Conservation (phyloP, 2,888 invertebrate species). For the Biston betularia region DNA sequence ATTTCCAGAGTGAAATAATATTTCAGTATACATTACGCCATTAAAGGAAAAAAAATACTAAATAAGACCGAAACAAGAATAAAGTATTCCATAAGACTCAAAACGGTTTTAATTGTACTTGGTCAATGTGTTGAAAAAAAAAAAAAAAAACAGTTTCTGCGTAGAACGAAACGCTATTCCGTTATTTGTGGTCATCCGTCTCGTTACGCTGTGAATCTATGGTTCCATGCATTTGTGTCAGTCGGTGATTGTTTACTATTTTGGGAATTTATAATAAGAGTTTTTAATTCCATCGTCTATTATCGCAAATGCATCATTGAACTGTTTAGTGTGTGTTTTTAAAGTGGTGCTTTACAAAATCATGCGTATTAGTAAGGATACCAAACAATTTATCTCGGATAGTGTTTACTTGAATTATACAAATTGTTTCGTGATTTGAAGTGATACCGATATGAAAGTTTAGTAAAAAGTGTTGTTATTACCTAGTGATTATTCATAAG, state of each 20-base stretch:
- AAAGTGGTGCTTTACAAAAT: slow-evolving; percentile 38
- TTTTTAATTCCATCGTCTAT: slow-evolving; percentile 48
- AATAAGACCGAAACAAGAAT: no score
- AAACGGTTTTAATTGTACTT: no score
- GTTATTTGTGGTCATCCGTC: slow-evolving; percentile 78
- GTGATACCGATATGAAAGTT: slow-evolving; percentile 59
- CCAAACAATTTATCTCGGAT: slow-evolving; percentile 56
- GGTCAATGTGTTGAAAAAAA: no score
- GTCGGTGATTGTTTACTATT: slow-evolving; percentile 82
- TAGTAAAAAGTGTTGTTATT: slow-evolving; percentile 52
- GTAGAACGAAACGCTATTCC: slow-evolving; percentile 62
- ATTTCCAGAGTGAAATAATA: no score
- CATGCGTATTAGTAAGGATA: slow-evolving; percentile 37
- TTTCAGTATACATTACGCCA: no score
- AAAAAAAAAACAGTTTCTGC: slow-evolving; percentile 44
- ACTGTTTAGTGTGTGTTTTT: slow-evolving; percentile 35
- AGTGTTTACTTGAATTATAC: slow-evolving; percentile 75
- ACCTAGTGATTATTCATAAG: slow-evolving; percentile 53
- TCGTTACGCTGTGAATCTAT: slow-evolving; percentile 81
- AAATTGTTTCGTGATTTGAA: slow-evolving; percentile 59
- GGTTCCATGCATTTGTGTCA: slow-evolving; percentile 79
- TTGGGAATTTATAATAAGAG: slow-evolving; percentile 62
- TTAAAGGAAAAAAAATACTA: no score
- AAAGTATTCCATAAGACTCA: no score
- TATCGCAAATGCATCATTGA: slow-evolving; percentile 38